Conservation (phyloP, 2,113 vertebrate species). For the Calidris pugnax region DNA sequence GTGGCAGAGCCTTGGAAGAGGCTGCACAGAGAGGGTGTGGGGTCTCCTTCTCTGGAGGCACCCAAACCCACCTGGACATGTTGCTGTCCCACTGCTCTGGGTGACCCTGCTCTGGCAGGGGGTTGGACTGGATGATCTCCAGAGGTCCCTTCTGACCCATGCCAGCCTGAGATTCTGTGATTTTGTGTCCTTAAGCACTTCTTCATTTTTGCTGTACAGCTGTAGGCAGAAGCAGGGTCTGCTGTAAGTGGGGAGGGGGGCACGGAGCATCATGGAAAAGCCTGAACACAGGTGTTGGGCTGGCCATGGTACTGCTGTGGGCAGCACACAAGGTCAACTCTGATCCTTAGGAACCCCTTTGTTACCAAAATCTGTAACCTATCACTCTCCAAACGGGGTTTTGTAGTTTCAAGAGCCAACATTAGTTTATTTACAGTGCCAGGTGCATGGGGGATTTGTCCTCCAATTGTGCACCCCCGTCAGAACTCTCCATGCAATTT, state of each 20-base stretch:
- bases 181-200: not conserved
- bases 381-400: too few relatives aligned
- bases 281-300: rapidly evolving
- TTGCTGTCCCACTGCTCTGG: not conserved
- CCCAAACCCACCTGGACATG: too few relatives aligned
- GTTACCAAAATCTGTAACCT: too few relatives aligned
- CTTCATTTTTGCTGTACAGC: rapidly evolving
- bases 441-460: too few relatives aligned
- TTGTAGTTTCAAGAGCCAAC: too few relatives aligned
- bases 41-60: too few relatives aligned
- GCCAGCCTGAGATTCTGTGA: not conserved
- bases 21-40: too few relatives aligned
- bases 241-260: rapidly evolving
- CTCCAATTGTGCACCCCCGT: too few relatives aligned
- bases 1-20: too few relatives aligned
- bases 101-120: not conserved
- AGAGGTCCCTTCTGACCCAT: not conserved
- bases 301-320: rapidly evolving
- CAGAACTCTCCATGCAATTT: too few relatives aligned
- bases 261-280: rapidly evolving
- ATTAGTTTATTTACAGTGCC: too few relatives aligned
- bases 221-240: too few relatives aligned
- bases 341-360: not conserved
- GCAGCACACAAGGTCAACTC: rapidly evolving
- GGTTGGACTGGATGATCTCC: not conserved